phyloP scores from a whole-genome alignment of 1,140 invertebrate species.

The Panonychus citri region DNA sequence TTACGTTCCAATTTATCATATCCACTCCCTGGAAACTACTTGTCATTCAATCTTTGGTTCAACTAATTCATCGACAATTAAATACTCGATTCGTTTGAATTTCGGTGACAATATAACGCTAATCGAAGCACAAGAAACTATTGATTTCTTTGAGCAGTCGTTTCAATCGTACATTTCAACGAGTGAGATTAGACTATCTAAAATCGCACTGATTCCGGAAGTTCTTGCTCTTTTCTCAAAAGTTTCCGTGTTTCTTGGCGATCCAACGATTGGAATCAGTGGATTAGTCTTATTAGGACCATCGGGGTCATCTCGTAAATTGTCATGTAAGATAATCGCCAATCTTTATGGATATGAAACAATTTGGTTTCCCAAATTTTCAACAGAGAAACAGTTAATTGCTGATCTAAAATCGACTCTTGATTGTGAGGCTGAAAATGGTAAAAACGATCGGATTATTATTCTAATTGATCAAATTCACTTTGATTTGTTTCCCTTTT shows the following conservation, averaged over 20 bases:
- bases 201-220: background rate
- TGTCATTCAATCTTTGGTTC: background rate
- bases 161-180: background rate
- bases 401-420: conserved; percentile 2
- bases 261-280: background rate
- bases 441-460: conserved; percentile 1
- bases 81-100: background rate
- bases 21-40: background rate
- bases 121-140: background rate
- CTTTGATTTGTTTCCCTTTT: conserved; percentile 4
- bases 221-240: background rate
- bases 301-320: conserved; percentile 4
- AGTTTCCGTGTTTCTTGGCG: conserved; percentile 1
- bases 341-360: conserved; percentile 6
- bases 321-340: background rate
- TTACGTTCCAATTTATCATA: background rate
- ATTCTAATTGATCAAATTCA: conserved; percentile 8
- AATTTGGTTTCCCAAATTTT: conserved; percentile 2
- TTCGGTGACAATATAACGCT: background rate
- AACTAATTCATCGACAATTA: background rate
- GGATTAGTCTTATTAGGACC: conserved; percentile 2
- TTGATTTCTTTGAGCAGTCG: background rate
- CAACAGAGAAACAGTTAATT: conserved; percentile 4
- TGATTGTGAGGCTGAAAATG: background rate
- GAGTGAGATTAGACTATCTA: background rate